Percentiles rank a stretch among this genome's conserved stretches.
Evolutionary conservation across 1,140 invertebrate species (phyloP).

Genomic region (Drosophila carrolli): DNA sequence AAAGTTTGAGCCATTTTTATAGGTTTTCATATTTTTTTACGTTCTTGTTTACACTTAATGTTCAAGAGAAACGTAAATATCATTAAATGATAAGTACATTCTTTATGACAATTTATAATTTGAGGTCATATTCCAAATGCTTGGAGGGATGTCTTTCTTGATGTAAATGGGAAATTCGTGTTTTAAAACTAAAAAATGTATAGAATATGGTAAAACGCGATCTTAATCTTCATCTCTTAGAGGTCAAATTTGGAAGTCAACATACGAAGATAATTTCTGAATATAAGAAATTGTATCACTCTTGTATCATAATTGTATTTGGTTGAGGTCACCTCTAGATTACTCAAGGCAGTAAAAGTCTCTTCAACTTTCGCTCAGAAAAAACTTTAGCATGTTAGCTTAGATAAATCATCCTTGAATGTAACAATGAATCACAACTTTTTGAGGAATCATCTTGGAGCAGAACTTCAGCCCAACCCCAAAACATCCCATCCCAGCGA

Average conservation of each 20-base stretch:
- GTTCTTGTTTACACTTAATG: neutral
- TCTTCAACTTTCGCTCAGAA: neutral
- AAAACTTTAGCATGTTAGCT: neutral
- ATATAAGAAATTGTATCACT: no score
- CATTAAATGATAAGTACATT: neutral
- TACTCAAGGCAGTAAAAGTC: neutral
- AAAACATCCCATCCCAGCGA: constrained; percentile 1
- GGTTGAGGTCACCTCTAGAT: constrained; percentile 6
- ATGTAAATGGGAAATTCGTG: no score
- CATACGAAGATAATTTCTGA: no score
- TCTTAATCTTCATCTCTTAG: no score
- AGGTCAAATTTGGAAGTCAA: no score
- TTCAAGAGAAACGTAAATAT: neutral
- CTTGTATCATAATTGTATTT: no score
- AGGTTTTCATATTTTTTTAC: constrained; percentile 13
- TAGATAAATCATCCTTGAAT: constrained; percentile 26
- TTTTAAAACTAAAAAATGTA: no score
- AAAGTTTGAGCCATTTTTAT: constrained; percentile 13
- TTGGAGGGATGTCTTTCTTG: neutral
- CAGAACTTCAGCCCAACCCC: neutral
- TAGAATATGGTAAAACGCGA: no score
- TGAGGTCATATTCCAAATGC: neutral
- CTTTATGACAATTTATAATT: neutral
- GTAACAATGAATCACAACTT: constrained; percentile 19
- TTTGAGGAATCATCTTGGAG: constrained; percentile 14